A percentile compares a stretch with the other conserved stretches of the same genome.
phyloP scores from a whole-genome alignment of 2,888 invertebrate species.

The Drosophila percnosoma region DNA sequence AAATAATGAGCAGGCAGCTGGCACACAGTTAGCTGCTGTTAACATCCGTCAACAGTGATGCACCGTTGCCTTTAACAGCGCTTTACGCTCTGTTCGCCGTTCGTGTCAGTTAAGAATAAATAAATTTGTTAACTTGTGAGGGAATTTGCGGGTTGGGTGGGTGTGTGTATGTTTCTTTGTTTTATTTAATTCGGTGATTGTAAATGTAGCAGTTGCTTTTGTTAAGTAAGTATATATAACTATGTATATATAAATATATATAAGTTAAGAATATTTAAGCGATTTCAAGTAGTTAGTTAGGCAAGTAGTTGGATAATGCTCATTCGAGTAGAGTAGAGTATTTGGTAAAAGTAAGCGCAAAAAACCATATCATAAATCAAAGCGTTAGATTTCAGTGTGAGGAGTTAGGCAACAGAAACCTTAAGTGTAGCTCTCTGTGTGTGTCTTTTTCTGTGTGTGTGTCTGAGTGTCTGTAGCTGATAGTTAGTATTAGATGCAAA shows the following conservation, averaged over 20 bases:
- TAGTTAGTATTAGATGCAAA: slow-evolving; percentile 59
- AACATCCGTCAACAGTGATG: slow-evolving; percentile 32
- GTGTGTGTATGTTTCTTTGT: slow-evolving; percentile 2
- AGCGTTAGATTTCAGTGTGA: slow-evolving; percentile 44
- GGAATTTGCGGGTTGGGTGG: slow-evolving; percentile 2
- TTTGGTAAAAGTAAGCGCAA: slow-evolving; percentile 56
- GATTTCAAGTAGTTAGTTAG: slow-evolving; percentile 62
- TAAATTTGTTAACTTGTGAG: slow-evolving; percentile 29
- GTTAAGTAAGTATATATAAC: slow-evolving; percentile 47
- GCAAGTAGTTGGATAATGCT: slow-evolving; percentile 69
- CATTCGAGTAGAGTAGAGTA: slow-evolving; percentile 54
- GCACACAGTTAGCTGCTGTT: slow-evolving; percentile 24
- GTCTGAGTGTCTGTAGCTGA: slow-evolving; percentile 31
- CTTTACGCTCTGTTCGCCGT: slow-evolving; percentile 23
- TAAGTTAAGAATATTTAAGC: slow-evolving; percentile 65
- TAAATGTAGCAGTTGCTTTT: slow-evolving; percentile 38
- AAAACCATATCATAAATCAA: slow-evolving; percentile 56
- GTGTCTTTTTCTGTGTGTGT: slow-evolving; percentile 23
- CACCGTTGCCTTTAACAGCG: slow-evolving; percentile 33
- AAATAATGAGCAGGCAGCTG: slow-evolving; percentile 28
- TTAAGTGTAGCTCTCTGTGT: slow-evolving; percentile 20
- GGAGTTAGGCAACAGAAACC: slow-evolving; percentile 32
- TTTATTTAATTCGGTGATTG: slow-evolving; percentile 32
- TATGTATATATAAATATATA: slow-evolving; percentile 38
- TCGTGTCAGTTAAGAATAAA: slow-evolving; percentile 23